Conservation (phyloP, 2,113 vertebrate species). For the Casuarius casuarius region DNA sequence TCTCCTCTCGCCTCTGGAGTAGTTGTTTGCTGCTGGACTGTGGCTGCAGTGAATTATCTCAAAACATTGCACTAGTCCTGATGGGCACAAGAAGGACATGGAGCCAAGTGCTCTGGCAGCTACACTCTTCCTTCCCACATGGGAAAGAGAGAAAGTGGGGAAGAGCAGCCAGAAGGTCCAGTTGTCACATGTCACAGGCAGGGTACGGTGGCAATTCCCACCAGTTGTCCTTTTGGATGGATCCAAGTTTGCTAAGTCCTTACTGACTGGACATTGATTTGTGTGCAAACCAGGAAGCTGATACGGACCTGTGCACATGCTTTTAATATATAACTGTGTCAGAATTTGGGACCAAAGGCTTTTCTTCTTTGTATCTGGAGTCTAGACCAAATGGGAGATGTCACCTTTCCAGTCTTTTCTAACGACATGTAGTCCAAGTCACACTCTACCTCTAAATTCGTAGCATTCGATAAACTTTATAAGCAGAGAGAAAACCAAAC, state of each 20-base stretch:
- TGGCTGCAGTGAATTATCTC: background rate
- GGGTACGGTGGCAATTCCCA: background rate
- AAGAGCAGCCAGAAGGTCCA: background rate
- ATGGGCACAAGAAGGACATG: background rate
- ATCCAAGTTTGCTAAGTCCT: background rate
- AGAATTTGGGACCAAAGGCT: background rate
- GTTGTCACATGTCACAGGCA: background rate
- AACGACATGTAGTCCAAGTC: background rate
- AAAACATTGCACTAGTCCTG: background rate
- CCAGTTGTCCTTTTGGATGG: background rate
- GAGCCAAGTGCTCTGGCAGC: background rate
- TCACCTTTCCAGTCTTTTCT: background rate
- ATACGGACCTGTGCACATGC: background rate
- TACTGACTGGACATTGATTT: background rate
- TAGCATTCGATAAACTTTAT: background rate
- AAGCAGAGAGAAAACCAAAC: background rate
- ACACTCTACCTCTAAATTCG: background rate
- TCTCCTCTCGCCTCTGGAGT: background rate
- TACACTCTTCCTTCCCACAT: fast-evolving
- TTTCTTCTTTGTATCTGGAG: background rate
- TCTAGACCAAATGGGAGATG: background rate
- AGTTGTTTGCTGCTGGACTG: background rate
- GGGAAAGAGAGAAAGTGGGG: background rate
- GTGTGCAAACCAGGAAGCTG: background rate
- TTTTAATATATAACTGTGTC: background rate